Evolutionary conservation across 2,888 invertebrate genomes (phyloP).

Genomic region (Pardosa pseudoannulata): DNA sequence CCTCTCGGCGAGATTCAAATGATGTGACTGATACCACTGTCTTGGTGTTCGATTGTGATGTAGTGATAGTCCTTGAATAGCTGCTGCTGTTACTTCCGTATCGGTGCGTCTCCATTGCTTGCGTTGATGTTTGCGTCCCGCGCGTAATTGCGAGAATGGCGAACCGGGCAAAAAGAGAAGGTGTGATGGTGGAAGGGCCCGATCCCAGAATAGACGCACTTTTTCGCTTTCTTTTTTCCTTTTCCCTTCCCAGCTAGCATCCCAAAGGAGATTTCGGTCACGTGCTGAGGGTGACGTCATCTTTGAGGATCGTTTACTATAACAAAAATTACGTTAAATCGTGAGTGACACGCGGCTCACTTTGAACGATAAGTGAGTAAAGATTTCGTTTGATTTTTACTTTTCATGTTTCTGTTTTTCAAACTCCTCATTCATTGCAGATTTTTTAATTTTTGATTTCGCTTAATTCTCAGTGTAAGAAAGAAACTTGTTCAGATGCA

Average conservation of each 20-base stretch:
- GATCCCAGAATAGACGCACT: conserved; percentile 53
- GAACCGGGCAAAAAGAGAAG: background rate
- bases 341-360: background rate
- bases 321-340: conserved; percentile 19
- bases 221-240: conserved; percentile 35
- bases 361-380: background rate
- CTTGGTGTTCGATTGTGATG: conserved; percentile 20
- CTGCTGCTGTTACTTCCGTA: background rate
- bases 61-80: conserved; percentile 30
- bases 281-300: conserved; percentile 29
- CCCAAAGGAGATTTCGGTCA: conserved; percentile 8
- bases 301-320: conserved; percentile 22
- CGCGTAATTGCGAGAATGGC: conserved; percentile 1
- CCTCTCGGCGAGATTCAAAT: conserved; percentile 12
- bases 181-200: background rate
- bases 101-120: conserved; percentile 20
- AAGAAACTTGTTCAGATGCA: no score
- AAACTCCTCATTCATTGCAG: no score
- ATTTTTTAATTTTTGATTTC: no score
- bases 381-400: background rate
- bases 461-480: no score
- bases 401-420: no score
- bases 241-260: background rate
- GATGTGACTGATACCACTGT: conserved; percentile 23
- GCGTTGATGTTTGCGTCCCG: background rate